These are phyloP conservation scores for Uropsilus gracilis DNA, from an alignment of 2,113 vertebrate genomes.

Conservation along the genomic window DNA sequence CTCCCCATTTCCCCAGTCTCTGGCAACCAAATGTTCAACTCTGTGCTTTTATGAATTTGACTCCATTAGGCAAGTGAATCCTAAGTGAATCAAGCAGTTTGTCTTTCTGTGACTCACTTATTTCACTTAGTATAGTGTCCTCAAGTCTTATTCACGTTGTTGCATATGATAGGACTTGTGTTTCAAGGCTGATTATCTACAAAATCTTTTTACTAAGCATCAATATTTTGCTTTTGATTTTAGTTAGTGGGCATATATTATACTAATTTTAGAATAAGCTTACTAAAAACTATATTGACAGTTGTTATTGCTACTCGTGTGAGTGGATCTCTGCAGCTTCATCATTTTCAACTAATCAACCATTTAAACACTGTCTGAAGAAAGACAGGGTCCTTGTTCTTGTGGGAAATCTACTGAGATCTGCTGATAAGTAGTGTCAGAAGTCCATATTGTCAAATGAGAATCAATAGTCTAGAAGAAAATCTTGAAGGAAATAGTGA, in stretches of 20 bases:
- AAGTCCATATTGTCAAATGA: neutral
- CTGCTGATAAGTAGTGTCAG: neutral
- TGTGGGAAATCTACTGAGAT: neutral
- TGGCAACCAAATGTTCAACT: no score
- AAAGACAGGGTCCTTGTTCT: neutral
- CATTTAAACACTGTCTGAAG: neutral
- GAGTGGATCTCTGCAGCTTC: neutral
- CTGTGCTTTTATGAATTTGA: no score
- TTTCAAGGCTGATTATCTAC: no score
- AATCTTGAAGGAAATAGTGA: conserved; percentile 27
- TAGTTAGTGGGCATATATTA: neutral
- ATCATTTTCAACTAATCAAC: neutral
- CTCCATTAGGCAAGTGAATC: no score
- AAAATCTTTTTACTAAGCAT: neutral
- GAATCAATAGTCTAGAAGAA: neutral
- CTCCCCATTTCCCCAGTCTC: no score
- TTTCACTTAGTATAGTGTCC: no score
- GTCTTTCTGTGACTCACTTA: no score
- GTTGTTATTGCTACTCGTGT: neutral
- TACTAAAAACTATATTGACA: neutral
- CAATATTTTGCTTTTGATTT: neutral
- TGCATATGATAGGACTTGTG: no score
- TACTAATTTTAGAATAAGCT: conserved; percentile 16
- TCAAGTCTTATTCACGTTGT: no score
- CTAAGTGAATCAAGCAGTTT: no score